Base-by-base conservation (phyloP, 2,797 vertebrate genomes). In the Phataginus tetradactyla region DNA sequence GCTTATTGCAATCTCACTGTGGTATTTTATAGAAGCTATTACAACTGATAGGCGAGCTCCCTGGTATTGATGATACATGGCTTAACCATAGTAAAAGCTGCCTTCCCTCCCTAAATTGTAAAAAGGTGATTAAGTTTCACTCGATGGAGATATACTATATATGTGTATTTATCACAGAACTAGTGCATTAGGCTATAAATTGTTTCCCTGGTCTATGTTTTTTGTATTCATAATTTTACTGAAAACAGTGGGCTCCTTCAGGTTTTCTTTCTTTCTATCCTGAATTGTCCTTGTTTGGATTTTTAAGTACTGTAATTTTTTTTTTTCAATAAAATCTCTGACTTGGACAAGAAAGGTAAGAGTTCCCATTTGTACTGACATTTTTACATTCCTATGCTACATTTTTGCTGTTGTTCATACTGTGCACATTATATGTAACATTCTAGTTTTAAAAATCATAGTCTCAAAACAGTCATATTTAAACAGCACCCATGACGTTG, bases 11-110 rank as follows among this genome's bases (percentile, higher is more conserved):
- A 97, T 98, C 99, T 99, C 99, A 98, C 97, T 98, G 98, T 99
- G 98, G 98, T 99, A 98, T 99, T 99, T 99, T 99, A 99, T 99
- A 99, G 98, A 98, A 98, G 98, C 99, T 99, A 99, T 99, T 99
- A 99, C 98, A 98, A 98, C 98, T 99, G 99, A 99, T 98, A 98
- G 99, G 98, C 99, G 98, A 98, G 98, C 99, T 99, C 99, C 98
- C 98, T 98, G 98, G 98, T 98, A 96, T 96, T 98, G 99, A 99
- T 99, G 98, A 99, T 98, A 98, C 98, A 99, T 98, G 98, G 98
- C 98, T 98, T 98, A 98, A 97, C 98, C 98, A 98, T 74, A 93
- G 96, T 97, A 97, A 98, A 98, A 98, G 88, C 97, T 87, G 85
- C 92, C 86, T 98, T 98, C 94, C 97, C 95, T 77, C 63, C 98